phyloP scores from a whole-genome alignment of 2,113 vertebrate genomes.

The Oncorhynchus masou region DNA sequence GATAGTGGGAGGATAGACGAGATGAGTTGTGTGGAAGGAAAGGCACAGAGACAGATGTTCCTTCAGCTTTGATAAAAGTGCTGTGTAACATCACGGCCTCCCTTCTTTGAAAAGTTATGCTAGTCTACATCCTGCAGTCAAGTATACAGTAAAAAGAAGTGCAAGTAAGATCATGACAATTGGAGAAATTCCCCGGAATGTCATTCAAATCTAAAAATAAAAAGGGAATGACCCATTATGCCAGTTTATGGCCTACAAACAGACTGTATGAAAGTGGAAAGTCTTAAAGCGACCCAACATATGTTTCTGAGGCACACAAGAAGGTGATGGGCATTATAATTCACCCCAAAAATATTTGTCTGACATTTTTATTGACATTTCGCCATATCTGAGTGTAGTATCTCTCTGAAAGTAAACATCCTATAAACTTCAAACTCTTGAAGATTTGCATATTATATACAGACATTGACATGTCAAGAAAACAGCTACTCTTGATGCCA shows the following conservation, averaged over 20 bases:
- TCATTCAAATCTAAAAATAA: constrained; percentile 70
- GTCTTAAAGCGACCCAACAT: constrained; percentile 21
- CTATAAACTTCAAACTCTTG: constrained; percentile 30
- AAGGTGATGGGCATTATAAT: constrained; percentile 13
- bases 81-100: constrained; percentile 49
- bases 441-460: constrained; percentile 18
- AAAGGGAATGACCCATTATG: constrained; percentile 49
- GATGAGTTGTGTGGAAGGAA: constrained; percentile 4
- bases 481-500: constrained; percentile 26
- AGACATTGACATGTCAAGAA: constrained; percentile 43
- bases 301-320: constrained; percentile 33
- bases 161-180: constrained; percentile 69
- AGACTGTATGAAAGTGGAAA: constrained; percentile 18
- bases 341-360: not conserved
- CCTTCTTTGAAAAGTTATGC: constrained; percentile 33
- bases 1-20: constrained; percentile 19
- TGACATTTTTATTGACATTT: constrained; percentile 48
- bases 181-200: constrained; percentile 68
- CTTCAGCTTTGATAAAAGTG: constrained; percentile 59
- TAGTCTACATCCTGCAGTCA: constrained; percentile 33
- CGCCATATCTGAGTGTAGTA: constrained; percentile 18
- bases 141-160: constrained; percentile 30
- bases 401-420: not conserved
- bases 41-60: not conserved
- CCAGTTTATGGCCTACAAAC: constrained; percentile 45